Base-by-base conservation (phyloP, 2,797 vertebrate genomes). In the Lophius americanus region DNA sequence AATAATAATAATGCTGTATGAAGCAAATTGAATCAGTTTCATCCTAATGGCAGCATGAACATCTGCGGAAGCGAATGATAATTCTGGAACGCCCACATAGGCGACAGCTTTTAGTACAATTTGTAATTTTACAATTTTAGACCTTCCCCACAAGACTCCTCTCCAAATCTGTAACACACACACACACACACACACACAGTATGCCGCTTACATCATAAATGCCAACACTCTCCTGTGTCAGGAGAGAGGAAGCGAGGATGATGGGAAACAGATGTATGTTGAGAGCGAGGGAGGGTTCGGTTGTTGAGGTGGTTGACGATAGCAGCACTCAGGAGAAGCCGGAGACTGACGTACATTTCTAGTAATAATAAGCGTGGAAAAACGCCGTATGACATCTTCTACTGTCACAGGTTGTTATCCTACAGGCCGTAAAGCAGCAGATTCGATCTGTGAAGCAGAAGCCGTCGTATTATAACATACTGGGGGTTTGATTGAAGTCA, bases 211-310 rank as follows among this genome's bases (percentile, higher is more conserved):
- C 75, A 82, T 77, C 71, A 78, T 70, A 76, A 86, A 84, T 12
- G 52, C 52, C 60, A 82, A 83, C 63, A 62, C 53, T 77, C 78
- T 76, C 75, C 76, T 80, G 78, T 81, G 84, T 85, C 78, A 78
- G 68, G 79, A 39, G 44, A 76, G 70, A 86, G 76, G 52, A 85
- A 88, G 67, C 39, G 46, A 80, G 52, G 57, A 55, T 79, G 72
- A 92, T 93, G 72, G 44, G 67, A 90, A 92, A 89, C 91, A 93
- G 89, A 89, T 93, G 90, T 65, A 33, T 70, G 52, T 72, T 54
- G 43, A 69, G 55, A 58, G 39, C 14, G 32, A 58, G 46, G 68
- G 49, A 69, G 60, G 73, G 51, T 44, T 60, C 59, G 70, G 55
- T 70, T 76, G 64, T 75, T 51, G 69, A 76, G 67, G 74, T 64